These are phyloP conservation scores for Ictalurus punctatus DNA, from an alignment of 2,113 vertebrate genomes.

Conservation along the genomic window DNA sequence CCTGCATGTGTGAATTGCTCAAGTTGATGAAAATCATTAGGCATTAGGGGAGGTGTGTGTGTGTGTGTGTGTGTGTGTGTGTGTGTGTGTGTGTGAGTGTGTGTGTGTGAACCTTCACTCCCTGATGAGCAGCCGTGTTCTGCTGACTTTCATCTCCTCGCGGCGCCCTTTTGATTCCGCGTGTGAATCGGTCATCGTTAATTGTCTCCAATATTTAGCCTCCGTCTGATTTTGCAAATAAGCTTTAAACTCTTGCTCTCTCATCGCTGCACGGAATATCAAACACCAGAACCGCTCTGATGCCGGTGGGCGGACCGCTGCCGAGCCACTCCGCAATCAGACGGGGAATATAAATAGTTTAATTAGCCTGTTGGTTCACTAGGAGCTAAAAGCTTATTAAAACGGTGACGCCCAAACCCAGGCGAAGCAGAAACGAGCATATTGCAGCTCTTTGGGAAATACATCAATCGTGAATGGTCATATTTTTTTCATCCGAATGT, in stretches of 20 bases:
- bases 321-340: slow-evolving; percentile 17
- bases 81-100: slow-evolving; percentile 23
- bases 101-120: slow-evolving; percentile 19
- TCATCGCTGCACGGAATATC: slow-evolving; percentile 35
- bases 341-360: slow-evolving; percentile 40
- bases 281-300: slow-evolving; percentile 6
- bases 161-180: slow-evolving; percentile 34
- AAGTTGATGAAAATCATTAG: slow-evolving; percentile 12
- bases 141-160: slow-evolving; percentile 30
- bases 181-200: slow-evolving; percentile 45
- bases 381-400: slow-evolving; percentile 34
- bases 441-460: slow-evolving; percentile 19
- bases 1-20: background rate
- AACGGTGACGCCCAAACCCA: slow-evolving; percentile 32
- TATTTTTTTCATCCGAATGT: slow-evolving; percentile 9
- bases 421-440: background rate
- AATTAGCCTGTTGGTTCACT: slow-evolving; percentile 40
- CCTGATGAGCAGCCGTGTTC: slow-evolving; percentile 30
- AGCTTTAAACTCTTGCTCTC: slow-evolving; percentile 43
- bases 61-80: slow-evolving; percentile 18
- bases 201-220: slow-evolving; percentile 54
- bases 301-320: slow-evolving; percentile 14
- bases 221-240: slow-evolving; percentile 44
- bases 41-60: slow-evolving; percentile 13
- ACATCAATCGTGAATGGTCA: background rate